These are phyloP conservation scores for Puffinus mauretanicus DNA, from an alignment of 2,113 vertebrate genomes.

Conservation along the genomic window DNA sequence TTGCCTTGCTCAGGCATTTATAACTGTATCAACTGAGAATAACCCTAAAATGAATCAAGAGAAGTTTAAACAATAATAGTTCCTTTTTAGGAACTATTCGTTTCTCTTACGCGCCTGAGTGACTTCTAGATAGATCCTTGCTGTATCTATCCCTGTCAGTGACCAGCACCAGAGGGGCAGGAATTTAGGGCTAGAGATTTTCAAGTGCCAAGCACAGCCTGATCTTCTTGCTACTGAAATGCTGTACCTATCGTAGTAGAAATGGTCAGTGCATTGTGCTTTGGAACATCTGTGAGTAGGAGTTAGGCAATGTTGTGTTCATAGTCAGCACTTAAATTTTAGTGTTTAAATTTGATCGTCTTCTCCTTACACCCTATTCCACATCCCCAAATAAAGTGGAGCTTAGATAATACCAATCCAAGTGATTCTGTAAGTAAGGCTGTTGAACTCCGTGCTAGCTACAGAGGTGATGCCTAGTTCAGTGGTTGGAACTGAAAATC, in stretches of 20 bases:
- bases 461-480: not conserved
- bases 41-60: not conserved
- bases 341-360: not conserved
- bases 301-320: not conserved
- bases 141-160: not conserved
- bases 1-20: not conserved
- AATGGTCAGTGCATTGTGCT: not conserved
- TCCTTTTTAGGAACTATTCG: not conserved
- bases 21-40: not conserved
- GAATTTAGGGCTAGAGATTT: not conserved
- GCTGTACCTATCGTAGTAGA: not conserved
- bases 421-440: not conserved
- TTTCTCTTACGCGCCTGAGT: not conserved
- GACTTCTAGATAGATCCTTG: not conserved
- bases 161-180: not conserved
- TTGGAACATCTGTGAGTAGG: not conserved
- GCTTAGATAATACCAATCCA: not conserved
- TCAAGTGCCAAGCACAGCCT: not conserved
- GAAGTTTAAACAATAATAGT: not conserved
- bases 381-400: not conserved
- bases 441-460: not conserved
- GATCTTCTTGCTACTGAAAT: not conserved
- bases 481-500: not conserved
- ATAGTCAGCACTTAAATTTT: not conserved
- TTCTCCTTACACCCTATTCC: not conserved